Conservation (phyloP, 2,113 vertebrate genomes). For the Mustelus asterias region DNA sequence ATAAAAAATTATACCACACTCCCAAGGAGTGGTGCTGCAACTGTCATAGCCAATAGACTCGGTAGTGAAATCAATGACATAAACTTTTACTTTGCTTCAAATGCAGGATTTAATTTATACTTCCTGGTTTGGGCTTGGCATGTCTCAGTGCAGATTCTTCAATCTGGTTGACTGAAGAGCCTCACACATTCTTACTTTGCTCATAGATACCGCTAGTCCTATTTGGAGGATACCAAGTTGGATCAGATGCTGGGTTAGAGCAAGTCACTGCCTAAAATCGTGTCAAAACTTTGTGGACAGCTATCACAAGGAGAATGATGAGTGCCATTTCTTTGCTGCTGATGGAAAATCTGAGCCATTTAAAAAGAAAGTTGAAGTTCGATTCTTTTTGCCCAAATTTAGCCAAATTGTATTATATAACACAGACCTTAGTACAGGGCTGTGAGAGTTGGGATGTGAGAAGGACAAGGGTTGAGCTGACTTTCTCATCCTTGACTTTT, state of each 20-base stretch:
- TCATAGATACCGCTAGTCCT: too few relatives aligned
- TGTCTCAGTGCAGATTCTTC: too few relatives aligned
- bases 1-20: too few relatives aligned
- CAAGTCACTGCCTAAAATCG: not conserved
- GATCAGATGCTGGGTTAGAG: not conserved
- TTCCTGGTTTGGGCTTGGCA: not conserved
- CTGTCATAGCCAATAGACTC: too few relatives aligned
- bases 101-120: not conserved
- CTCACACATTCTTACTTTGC: too few relatives aligned
- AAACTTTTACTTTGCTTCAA: too few relatives aligned
- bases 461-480: not conserved
- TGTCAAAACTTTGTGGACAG: not conserved
- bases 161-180: too few relatives aligned
- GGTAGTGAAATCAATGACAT: too few relatives aligned
- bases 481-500: not conserved
- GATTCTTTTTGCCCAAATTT: not conserved
- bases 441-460: not conserved
- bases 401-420: not conserved
- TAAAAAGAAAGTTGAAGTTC: not conserved
- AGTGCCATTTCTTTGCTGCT: not conserved
- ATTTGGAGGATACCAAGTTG: not conserved
- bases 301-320: not conserved
- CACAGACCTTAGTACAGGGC: not conserved
- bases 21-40: too few relatives aligned
- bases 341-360: not conserved